Evolutionary conservation across 2,797 vertebrate species (phyloP).

Genomic region (Spea hammondii): DNA sequence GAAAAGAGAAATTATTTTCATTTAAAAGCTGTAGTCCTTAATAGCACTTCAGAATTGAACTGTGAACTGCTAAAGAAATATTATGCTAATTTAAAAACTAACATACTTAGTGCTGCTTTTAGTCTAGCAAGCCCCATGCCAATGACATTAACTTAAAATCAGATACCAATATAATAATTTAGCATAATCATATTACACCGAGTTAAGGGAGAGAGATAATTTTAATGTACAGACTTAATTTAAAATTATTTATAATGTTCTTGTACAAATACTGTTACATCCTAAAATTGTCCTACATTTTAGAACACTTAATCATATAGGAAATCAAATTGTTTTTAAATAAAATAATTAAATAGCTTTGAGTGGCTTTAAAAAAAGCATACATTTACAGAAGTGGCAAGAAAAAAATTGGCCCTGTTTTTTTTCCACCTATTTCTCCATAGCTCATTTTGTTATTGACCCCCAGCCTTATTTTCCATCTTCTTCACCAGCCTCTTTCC

Average conservation of each 20-base stretch:
- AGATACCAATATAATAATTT: constrained; percentile 15
- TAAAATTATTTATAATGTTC: constrained; percentile 13
- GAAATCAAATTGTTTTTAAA: background rate
- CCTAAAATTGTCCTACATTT: background rate
- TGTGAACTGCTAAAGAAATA: constrained; percentile 19
- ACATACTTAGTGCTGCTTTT: constrained; percentile 6
- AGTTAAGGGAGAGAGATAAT: constrained; percentile 3
- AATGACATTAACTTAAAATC: constrained; percentile 17
- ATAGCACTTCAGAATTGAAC: background rate
- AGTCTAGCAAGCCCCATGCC: constrained; percentile 2
- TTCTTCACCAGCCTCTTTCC: no score
- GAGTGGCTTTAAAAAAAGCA: no score
- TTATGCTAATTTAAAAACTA: constrained; percentile 33
- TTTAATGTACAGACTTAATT: constrained; percentile 12
- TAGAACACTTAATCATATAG: background rate
- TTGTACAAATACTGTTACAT: background rate
- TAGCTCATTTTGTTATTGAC: no score
- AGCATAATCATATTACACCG: constrained; percentile 11
- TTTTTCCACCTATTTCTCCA: no score
- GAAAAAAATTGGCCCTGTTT: no score
- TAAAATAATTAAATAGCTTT: no score
- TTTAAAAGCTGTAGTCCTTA: constrained; percentile 28
- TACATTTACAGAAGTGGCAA: no score
- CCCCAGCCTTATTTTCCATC: no score
- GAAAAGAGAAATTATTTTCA: constrained; percentile 39